These are phyloP conservation scores for Poecile atricapillus DNA, from an alignment of 2,113 vertebrate genomes.

Conservation along the genomic window DNA sequence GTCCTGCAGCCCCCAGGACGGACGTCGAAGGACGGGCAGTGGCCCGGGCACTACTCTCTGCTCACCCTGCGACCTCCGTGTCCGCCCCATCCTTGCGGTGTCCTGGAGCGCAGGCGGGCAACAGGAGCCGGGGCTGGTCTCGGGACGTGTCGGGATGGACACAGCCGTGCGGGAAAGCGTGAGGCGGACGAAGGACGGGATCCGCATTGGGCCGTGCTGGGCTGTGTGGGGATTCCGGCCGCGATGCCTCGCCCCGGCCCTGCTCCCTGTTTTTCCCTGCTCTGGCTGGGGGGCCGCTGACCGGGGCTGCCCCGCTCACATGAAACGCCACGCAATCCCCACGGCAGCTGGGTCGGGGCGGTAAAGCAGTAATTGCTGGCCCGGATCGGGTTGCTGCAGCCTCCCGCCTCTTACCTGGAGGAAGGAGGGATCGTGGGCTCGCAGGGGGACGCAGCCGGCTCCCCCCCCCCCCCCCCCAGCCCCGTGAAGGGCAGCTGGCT, in stretches of 20 bases:
- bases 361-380: slow-evolving; percentile 47
- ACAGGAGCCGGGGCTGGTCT: not conserved
- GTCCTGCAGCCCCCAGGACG: not conserved
- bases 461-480: not conserved
- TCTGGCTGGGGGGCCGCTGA: not conserved
- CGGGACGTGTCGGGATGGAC: not conserved
- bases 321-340: not conserved
- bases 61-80: not conserved
- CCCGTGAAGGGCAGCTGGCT: not conserved
- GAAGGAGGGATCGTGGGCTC: not conserved
- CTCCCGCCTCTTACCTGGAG: slow-evolving; percentile 32
- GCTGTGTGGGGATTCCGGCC: not conserved
- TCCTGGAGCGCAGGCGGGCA: not conserved
- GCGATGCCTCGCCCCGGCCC: not conserved
- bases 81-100: not conserved
- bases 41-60: not conserved
- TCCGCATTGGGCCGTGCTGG: not conserved
- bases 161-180: not conserved
- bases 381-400: slow-evolving; percentile 28
- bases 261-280: not conserved
- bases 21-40: not conserved
- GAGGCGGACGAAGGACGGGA: not conserved
- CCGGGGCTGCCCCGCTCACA: not conserved
- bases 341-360: slow-evolving; percentile 45
- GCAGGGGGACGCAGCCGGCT: too few relatives aligned